Evolutionary conservation across 1,140 invertebrate species (phyloP), one percentile per base, ranked within the genome.

Genomic region (Conopomorpha cramerella): DNA sequence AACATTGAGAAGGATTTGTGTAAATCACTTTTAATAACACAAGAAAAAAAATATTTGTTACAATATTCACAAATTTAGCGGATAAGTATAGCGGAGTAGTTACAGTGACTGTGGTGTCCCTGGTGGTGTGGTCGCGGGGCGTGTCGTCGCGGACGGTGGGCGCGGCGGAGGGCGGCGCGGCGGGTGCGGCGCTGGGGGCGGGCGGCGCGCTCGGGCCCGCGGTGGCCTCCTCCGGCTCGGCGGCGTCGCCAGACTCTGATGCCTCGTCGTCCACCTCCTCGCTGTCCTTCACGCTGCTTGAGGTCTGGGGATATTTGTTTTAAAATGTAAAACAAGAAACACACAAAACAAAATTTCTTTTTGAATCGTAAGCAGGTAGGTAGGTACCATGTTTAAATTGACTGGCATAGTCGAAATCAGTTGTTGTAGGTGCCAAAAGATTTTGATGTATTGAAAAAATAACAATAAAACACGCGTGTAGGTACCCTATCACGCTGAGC

Each of bases 231-330:
- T 49, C 57, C 0, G 50, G 49, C 13, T 62, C 55, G 30, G 62
- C 51, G 6, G 51, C 51, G 29, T 66, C 60, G 23, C 43, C 57
- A 29, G 47, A 43, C 36, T 70, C 64, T 32, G 55, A 58, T 7
- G 85, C 82, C 43, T 85, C 82, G 48, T 86, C 84, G 41, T 86
- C 84, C 39, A 84, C 81, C 51, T 88, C 86, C 38, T 82, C 79
- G 39, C 51, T 67, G 28, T 71, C 66, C 32, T 71, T 71, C 1
- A 74, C 53, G 10, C 64, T 63, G 29, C 62, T 71, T 25, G 64
- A 62, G 1, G 70, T 70, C 70, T 74, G 39, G 11, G 16, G 17
- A 19, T 34, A 30, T 37, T 18, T 30, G n/a, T 19, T 6, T 1
- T 36, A 7, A 14, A 4, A 19, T 8, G 12, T 11, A 2, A 16